phyloP scores from a whole-genome alignment of 2,797 vertebrate species.

The Vireo griseus region DNA sequence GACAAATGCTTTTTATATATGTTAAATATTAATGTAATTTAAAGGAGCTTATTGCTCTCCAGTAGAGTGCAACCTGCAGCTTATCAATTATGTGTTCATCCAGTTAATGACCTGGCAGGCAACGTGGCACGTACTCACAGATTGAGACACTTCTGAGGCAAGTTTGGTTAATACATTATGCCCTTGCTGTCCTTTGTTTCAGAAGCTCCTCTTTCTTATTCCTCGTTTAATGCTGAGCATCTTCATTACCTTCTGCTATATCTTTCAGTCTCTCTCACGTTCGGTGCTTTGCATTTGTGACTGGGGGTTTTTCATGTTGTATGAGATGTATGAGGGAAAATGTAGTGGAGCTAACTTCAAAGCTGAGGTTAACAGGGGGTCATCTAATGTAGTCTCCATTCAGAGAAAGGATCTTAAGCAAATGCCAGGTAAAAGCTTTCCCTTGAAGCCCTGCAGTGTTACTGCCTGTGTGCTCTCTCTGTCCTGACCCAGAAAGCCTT shows the following conservation, averaged over 20 bases:
- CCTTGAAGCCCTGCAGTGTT: background rate
- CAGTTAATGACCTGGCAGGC: background rate
- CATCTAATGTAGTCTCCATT: background rate
- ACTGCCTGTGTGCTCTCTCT: background rate
- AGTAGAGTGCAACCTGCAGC: background rate
- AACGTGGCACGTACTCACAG: background rate
- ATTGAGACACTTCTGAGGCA: background rate
- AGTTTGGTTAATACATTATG: background rate
- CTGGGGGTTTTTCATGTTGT: background rate
- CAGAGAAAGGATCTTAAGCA: background rate
- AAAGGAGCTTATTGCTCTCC: constrained; percentile 25
- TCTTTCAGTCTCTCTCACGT: background rate
- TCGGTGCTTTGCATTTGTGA: background rate
- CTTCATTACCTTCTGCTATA: background rate
- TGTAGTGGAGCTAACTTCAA: background rate
- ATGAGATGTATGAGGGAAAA: background rate
- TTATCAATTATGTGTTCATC: constrained; percentile 49
- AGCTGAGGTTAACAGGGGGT: background rate
- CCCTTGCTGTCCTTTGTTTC: background rate
- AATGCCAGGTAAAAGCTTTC: background rate
- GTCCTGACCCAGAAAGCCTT: constrained; percentile 31
- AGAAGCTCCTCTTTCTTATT: background rate
- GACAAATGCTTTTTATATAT: constrained; percentile 17
- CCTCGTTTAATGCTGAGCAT: background rate
- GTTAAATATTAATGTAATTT: constrained; percentile 55